Evolutionary conservation across 2,888 invertebrate species (phyloP).

Genomic region (Sarcophaga carnaria): DNA sequence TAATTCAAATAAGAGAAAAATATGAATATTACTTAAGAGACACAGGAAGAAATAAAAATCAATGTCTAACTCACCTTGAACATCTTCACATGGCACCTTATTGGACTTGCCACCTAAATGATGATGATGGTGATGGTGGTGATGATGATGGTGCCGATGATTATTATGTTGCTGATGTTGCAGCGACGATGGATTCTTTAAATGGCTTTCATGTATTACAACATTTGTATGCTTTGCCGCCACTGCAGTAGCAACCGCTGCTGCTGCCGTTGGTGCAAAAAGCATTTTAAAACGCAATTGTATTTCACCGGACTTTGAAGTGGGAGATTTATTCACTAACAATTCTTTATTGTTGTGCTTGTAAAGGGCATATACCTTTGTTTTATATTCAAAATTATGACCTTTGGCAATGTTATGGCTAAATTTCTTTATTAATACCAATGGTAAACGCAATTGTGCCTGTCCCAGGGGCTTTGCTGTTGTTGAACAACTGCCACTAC

Average conservation of each 20-base stretch:
- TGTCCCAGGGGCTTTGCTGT: slow-evolving; percentile 67
- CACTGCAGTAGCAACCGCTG: slow-evolving; percentile 61
- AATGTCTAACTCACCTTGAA: slow-evolving; percentile 62
- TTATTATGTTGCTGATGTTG: slow-evolving; percentile 42
- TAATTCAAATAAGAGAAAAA: slow-evolving; percentile 2
- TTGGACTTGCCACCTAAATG: slow-evolving; percentile 51
- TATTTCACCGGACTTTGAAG: slow-evolving; percentile 70
- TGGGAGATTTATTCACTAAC: neutral
- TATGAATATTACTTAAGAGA: neutral
- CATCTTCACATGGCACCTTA: slow-evolving; percentile 43
- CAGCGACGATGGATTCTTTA: slow-evolving; percentile 50
- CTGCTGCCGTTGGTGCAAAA: slow-evolving; percentile 74
- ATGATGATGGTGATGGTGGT: slow-evolving; percentile 59
- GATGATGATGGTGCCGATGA: slow-evolving; percentile 52
- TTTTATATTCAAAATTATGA: slow-evolving; percentile 77
- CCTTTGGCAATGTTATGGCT: slow-evolving; percentile 74
- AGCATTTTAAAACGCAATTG: slow-evolving; percentile 76
- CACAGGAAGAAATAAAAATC: slow-evolving; percentile 48
- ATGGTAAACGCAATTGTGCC: slow-evolving; percentile 71
- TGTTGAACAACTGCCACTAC: slow-evolving; percentile 48
- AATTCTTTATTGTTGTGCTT: slow-evolving; percentile 47
- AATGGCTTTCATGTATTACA: slow-evolving; percentile 64
- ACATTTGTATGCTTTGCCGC: slow-evolving; percentile 59
- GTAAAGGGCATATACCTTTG: slow-evolving; percentile 78
- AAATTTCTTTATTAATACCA: slow-evolving; percentile 72